A percentile compares a stretch with the other conserved stretches of the same genome.
Evolutionary conservation across 1,140 invertebrate species (phyloP).

Genomic region (Semibalanus balanoides): DNA sequence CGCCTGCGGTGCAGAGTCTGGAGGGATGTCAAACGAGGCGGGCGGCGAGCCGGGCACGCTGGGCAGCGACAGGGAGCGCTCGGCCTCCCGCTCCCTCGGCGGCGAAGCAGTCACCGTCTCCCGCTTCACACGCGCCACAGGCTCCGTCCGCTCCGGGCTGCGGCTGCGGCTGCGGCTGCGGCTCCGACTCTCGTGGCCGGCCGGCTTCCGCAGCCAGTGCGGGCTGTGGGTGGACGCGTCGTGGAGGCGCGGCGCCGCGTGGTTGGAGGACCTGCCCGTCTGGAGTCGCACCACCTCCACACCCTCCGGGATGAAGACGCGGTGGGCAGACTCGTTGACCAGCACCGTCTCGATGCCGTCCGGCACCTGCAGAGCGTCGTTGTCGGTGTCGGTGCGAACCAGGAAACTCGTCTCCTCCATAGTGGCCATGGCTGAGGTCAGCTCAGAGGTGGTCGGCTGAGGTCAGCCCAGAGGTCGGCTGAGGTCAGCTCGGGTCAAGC

Average conservation of each 20-base stretch:
- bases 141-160: not conserved
- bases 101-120: not conserved
- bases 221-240: not conserved
- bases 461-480: no score
- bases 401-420: not conserved
- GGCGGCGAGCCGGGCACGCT: not conserved
- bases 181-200: not conserved
- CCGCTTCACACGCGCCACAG: not conserved
- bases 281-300: not conserved
- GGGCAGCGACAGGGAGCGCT: not conserved
- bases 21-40: not conserved
- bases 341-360: slow-evolving; percentile 3
- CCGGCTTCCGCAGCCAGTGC: not conserved
- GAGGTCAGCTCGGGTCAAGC: no score
- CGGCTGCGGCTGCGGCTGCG: not conserved
- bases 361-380: not conserved
- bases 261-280: not conserved
- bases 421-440: not conserved
- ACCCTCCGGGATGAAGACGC: not conserved
- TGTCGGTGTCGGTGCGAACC: not conserved
- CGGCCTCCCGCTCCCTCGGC: not conserved
- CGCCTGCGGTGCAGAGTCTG: no score
- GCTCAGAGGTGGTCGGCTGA: no score
- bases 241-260: not conserved
- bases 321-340: not conserved